Conservation (phyloP, 2,797 vertebrate species). For the Monodelphis domestica region DNA sequence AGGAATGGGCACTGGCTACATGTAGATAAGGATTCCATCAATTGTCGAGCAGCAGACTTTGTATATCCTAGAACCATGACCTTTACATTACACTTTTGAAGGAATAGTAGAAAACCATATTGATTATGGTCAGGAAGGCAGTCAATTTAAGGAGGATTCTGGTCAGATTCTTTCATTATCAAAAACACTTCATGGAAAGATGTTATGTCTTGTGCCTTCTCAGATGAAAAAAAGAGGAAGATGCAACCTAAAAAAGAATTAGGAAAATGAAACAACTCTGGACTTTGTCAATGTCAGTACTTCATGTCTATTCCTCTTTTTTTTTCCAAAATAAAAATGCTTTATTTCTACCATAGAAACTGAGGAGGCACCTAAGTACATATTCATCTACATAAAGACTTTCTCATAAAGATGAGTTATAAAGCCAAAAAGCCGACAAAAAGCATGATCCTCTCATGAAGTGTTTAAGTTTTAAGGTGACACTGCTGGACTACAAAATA, state of each 20-base stretch:
- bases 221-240: constrained; percentile 46
- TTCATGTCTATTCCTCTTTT: constrained; percentile 62
- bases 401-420: constrained; percentile 52
- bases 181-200: constrained; percentile 48
- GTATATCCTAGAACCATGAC: too few relatives aligned
- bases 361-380: constrained; percentile 16
- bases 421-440: constrained; percentile 60
- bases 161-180: constrained; percentile 22
- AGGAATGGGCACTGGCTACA: too few relatives aligned
- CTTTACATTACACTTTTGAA: not conserved
- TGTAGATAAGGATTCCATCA: too few relatives aligned
- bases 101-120: not conserved
- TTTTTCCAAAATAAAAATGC: constrained; percentile 65
- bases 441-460: not conserved
- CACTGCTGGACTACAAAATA: constrained; percentile 23
- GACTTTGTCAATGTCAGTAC: constrained; percentile 31
- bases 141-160: constrained; percentile 7
- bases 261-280: constrained; percentile 61
- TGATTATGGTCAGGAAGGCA: not conserved
- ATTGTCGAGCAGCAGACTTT: too few relatives aligned
- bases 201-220: constrained; percentile 41
- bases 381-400: constrained; percentile 61
- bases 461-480: constrained; percentile 50
- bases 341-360: constrained; percentile 60
- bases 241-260: constrained; percentile 61